Evolutionary conservation across 1,140 invertebrate species (phyloP), one percentile per base, ranked within the genome.

Genomic region (Neodiprion pinetum): DNA sequence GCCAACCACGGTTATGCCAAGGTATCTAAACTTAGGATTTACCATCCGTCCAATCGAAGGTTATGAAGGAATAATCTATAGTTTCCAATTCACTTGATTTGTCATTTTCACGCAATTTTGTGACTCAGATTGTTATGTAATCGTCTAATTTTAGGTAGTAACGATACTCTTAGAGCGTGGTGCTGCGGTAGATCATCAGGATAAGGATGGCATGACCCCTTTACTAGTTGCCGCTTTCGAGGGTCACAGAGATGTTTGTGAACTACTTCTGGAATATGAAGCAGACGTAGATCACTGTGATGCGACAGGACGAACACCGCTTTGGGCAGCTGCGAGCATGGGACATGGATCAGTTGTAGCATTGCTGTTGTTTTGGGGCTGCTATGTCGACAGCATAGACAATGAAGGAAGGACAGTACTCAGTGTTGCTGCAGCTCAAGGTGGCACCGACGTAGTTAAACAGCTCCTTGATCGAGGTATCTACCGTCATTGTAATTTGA

Each of bases 151-250:
- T 28, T 76, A 91, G 86, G 92, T 94, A 21, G 93, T 94, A 7
- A 91, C 91, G 78, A 90, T 96, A 80, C 86, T 99, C 7, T 80
- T 98, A 47, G 96, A 97, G 82, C 89, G 93, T 73, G 95, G 94
- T n/a, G 97, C 96, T 0, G 92, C 93, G 71, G 96, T 97, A 1
- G 93, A 96, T 86, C 94, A 96, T 75, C 93, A 96, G 77, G 97
- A 98, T 84, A 94, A 96, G 75, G 97, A 98, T 82, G 95, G 95
- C 0, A 97, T 97, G 90, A 98, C 97, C 4, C 96, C 97, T 2
- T 87, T 99, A 10, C 89, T 98, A 67, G 96, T 99, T 1, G 97
- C 97, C 9, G 96, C 97, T 0, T 98, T 98, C 81, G 97, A 99
- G 88, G 97, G 97, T 2, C 95, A 97, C 82, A 88, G 90, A 75